These are phyloP conservation scores for Steatocranus sp. DNA, from an alignment of 2,797 vertebrate species.

Conservation along the genomic window DNA sequence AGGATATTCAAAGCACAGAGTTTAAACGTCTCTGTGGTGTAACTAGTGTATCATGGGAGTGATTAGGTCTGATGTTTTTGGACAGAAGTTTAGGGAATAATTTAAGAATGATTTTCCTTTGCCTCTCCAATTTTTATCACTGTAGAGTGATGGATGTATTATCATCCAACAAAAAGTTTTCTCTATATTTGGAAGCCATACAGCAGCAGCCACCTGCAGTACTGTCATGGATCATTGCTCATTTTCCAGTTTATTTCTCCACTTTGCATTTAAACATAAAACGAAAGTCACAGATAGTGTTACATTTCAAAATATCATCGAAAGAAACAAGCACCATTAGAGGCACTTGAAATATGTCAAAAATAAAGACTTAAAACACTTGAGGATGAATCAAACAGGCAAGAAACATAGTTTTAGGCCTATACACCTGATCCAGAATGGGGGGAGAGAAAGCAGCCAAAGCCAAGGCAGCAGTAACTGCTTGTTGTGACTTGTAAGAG, in stretches of 20 bases:
- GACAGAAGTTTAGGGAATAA: neutral
- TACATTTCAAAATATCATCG: neutral
- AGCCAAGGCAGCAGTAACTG: conserved; percentile 50
- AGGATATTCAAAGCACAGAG: neutral
- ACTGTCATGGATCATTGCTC: neutral
- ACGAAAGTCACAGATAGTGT: neutral
- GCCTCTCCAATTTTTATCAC: neutral
- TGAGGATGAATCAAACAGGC: neutral
- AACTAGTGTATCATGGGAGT: neutral
- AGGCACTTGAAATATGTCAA: neutral
- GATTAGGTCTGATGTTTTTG: neutral
- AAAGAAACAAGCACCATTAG: neutral
- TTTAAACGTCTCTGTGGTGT: neutral
- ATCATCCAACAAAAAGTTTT: neutral
- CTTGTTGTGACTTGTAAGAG: conserved; percentile 56
- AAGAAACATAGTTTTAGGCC: conserved; percentile 52
- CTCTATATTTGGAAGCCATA: neutral
- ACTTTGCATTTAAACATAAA: neutral
- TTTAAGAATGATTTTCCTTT: neutral
- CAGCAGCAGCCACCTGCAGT: neutral
- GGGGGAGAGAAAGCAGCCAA: conserved; percentile 20
- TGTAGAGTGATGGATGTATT: neutral
- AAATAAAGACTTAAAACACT: neutral
- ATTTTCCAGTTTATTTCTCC: neutral
- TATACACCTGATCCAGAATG: conserved; percentile 13